phyloP scores from a whole-genome alignment of 2,888 invertebrate genomes.

The Cancer borealis region DNA sequence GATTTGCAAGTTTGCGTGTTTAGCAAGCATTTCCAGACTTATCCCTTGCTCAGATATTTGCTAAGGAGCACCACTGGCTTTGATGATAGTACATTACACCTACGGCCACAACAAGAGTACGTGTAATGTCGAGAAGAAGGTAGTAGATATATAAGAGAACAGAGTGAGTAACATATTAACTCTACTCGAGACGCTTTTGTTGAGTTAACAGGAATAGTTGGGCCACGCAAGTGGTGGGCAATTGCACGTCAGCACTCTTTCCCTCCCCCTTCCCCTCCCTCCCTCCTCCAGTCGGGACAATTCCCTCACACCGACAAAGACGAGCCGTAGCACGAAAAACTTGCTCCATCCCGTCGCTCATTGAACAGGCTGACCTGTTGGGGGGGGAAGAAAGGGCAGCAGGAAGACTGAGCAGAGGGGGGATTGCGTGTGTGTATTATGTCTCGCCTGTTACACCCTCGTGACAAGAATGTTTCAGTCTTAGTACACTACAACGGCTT shows the following conservation, averaged over 20 bases:
- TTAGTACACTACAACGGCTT: not conserved
- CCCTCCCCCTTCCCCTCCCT: conserved; percentile 44
- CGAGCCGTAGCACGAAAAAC: not conserved
- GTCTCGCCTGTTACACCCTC: not conserved
- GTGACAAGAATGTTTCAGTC: not conserved
- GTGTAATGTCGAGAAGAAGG: no score
- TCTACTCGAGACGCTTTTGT: not conserved
- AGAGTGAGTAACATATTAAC: not conserved
- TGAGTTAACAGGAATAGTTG: conserved; percentile 10
- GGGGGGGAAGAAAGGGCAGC: conserved; percentile 8
- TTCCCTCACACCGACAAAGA: not conserved
- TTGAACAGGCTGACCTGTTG: not conserved
- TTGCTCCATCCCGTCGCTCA: not conserved
- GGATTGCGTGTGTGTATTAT: not conserved
- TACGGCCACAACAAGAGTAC: not conserved
- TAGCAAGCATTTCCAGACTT: not conserved
- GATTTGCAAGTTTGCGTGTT: not conserved
- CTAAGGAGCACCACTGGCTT: not conserved
- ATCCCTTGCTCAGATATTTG: not conserved
- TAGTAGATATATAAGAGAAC: not conserved
- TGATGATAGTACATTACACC: not conserved
- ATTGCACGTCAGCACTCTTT: not conserved
- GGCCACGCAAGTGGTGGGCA: not conserved
- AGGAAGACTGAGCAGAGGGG: not conserved
- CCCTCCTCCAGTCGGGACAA: conserved; percentile 23